These are phyloP conservation scores for Platorchestia sp. DNA, from an alignment of 1,140 invertebrate genomes.

Conservation along the genomic window DNA sequence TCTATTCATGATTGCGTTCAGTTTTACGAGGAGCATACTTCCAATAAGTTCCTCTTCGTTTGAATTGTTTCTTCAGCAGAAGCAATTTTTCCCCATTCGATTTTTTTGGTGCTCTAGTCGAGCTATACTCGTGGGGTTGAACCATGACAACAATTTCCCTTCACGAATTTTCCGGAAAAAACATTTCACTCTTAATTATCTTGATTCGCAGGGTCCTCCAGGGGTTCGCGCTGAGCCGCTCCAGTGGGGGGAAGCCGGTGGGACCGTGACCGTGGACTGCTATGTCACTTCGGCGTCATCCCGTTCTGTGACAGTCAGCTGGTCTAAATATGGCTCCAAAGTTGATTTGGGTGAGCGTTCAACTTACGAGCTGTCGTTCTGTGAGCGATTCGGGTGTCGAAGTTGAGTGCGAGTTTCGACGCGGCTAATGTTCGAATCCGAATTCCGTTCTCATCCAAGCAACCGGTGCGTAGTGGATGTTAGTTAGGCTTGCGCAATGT, in stretches of 20 bases:
- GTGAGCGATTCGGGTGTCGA: not conserved
- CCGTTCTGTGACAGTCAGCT: conserved; percentile 72
- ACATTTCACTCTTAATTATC: not conserved
- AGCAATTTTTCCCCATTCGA: not conserved
- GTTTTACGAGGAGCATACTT: not conserved
- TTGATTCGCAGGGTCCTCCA: conserved; percentile 76
- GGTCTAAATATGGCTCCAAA: conserved; percentile 62
- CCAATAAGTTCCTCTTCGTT: not conserved
- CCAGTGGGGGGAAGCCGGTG: conserved; percentile 86
- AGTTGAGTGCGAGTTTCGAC: not conserved
- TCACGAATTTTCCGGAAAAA: not conserved
- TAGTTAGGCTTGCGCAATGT: not conserved
- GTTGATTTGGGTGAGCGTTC: conserved; percentile 63
- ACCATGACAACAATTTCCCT: not conserved
- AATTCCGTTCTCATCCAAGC: not conserved
- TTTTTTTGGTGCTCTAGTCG: not conserved
- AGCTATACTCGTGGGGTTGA: not conserved
- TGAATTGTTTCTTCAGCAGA: not conserved
- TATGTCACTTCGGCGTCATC: conserved; percentile 88
- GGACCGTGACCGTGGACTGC: conserved; percentile 90
- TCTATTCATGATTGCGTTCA: no score
- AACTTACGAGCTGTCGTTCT: not conserved
- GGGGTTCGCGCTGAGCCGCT: conserved; percentile 83
- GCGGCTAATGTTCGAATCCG: not conserved
- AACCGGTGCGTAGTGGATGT: not conserved